These are phyloP conservation scores for Cavia aperea DNA, from an alignment of 2,113 vertebrate genomes.

Conservation along the genomic window DNA sequence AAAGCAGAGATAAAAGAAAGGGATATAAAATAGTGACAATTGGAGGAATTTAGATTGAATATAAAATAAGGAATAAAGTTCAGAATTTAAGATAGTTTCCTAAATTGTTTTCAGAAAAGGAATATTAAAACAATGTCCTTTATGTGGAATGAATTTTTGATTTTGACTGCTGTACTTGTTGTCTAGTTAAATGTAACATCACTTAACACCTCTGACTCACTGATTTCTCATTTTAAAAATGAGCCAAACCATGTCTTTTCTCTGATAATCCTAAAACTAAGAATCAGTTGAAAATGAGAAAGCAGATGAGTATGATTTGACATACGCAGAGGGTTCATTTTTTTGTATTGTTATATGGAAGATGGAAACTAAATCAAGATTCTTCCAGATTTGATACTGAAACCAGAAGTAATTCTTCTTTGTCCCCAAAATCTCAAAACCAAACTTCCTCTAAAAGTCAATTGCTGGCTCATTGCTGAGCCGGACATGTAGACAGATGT, in stretches of 20 bases:
- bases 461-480: conserved; percentile 75
- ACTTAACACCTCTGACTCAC: not conserved
- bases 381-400: not conserved
- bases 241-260: not conserved
- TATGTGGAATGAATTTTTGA: not conserved
- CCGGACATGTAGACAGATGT: not conserved
- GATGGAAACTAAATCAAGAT: not conserved
- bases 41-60: not conserved
- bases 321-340: not conserved
- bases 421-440: conserved; percentile 98
- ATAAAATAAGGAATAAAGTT: not conserved
- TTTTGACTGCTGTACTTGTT: not conserved
- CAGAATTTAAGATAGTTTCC: not conserved
- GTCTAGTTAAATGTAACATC: not conserved
- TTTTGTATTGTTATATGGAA: not conserved
- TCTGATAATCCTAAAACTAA: not conserved
- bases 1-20: not conserved
- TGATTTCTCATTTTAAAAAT: not conserved
- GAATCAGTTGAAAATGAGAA: not conserved
- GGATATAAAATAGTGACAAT: not conserved
- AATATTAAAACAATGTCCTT: not conserved
- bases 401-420: conserved; percentile 90
- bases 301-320: not conserved
- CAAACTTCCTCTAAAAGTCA: conserved; percentile 97
- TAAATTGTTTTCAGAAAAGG: not conserved